phyloP scores from a whole-genome alignment of 2,888 invertebrate genomes.

The Rambutsinella grinnellia region DNA sequence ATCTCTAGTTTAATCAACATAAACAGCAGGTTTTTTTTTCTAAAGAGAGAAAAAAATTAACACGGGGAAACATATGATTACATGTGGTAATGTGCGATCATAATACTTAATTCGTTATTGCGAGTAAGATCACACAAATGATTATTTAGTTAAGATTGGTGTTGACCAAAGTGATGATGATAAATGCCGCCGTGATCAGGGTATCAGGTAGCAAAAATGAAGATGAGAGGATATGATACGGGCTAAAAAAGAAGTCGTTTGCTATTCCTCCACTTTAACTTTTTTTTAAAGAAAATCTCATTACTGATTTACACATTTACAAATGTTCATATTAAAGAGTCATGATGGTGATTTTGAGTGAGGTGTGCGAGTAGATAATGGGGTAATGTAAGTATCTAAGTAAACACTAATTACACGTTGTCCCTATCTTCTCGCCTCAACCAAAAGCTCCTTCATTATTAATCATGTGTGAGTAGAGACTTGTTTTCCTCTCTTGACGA shows the following conservation, averaged over 20 bases:
- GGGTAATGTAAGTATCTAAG: not conserved
- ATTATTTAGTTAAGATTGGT: not conserved
- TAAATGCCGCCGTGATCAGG: not conserved
- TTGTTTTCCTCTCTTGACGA: constrained; percentile 6
- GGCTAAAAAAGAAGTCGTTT: too few relatives aligned
- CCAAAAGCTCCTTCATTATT: constrained; percentile 20
- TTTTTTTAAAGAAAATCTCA: too few relatives aligned
- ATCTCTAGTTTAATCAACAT: not conserved
- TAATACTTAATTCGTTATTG: not conserved
- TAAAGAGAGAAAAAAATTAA: not conserved
- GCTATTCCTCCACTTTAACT: not conserved
- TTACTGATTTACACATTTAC: constrained; percentile 20
- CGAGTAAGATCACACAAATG: not conserved
- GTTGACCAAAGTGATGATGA: not conserved
- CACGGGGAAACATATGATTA: not conserved
- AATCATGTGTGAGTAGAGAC: constrained; percentile 29
- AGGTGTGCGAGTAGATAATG: constrained; percentile 14
- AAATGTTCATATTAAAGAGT: constrained; percentile 10
- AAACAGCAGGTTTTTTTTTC: not conserved
- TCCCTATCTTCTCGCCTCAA: constrained; percentile 22
- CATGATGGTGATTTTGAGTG: not conserved
- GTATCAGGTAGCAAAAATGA: too few relatives aligned
- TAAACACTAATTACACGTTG: constrained; percentile 44
- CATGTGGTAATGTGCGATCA: not conserved
- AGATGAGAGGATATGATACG: not conserved